phyloP scores from a whole-genome alignment of 2,113 vertebrate species.

The Microcebus ravelobensis region DNA sequence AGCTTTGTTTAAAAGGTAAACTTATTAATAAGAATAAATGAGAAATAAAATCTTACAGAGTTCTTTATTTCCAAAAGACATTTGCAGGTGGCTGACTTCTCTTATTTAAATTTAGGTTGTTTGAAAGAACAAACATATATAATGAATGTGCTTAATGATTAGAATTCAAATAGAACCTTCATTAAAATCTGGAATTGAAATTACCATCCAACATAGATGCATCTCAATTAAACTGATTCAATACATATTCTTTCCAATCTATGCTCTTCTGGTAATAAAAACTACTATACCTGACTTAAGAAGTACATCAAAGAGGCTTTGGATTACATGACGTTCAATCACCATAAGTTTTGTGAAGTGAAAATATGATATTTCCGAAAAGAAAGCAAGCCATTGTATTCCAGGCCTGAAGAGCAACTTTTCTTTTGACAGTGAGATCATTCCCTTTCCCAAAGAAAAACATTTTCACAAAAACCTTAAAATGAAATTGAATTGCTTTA shows the following conservation, averaged over 20 bases:
- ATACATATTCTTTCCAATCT: background rate
- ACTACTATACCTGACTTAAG: background rate
- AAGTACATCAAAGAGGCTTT: background rate
- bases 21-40: background rate
- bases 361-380: conserved; percentile 44
- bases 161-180: background rate
- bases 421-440: conserved; percentile 23
- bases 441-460: background rate
- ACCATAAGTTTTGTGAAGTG: background rate
- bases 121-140: background rate
- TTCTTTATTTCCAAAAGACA: conserved; percentile 23
- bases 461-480: background rate
- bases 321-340: background rate
- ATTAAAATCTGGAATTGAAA: conserved; percentile 42
- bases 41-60: background rate
- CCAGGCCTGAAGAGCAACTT: conserved; percentile 1
- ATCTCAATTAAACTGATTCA: conserved; percentile 42
- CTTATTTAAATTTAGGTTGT: background rate
- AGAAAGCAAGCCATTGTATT: background rate
- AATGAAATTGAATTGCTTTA: conserved; percentile 47
- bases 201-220: background rate
- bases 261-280: background rate
- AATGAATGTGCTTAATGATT: background rate
- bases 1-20: background rate
- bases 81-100: background rate